Percentiles rank a stretch among this genome's conserved stretches.
These are phyloP conservation scores for Bemisia tabaci DNA, from an alignment of 1,140 invertebrate genomes.

Conservation along the genomic window DNA sequence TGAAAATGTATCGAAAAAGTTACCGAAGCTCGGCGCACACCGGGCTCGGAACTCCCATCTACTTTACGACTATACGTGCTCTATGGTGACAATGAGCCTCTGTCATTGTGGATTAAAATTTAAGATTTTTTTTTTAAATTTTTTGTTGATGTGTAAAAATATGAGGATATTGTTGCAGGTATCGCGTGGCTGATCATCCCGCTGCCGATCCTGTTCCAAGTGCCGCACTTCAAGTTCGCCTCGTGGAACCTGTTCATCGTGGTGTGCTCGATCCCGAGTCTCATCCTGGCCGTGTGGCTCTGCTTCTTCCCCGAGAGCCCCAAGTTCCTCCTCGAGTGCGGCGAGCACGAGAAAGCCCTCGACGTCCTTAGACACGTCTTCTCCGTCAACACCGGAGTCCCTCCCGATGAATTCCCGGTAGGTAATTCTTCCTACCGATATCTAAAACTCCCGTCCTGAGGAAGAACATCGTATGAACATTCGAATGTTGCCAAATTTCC, in stretches of 20 bases:
- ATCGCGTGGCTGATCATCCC: conserved; percentile 61
- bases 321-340: conserved; percentile 64
- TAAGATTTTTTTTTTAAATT: no score
- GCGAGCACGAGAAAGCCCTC: conserved; percentile 54
- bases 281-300: conserved; percentile 47
- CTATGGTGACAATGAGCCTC: no score
- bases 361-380: conserved; percentile 52
- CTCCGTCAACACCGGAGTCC: conserved; percentile 49
- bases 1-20: no score
- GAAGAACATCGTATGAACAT: no score
- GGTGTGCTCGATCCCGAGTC: conserved; percentile 45
- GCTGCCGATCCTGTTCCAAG: conserved; percentile 38
- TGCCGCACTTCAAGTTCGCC: conserved; percentile 43
- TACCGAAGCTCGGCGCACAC: no score
- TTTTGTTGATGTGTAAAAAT: no score
- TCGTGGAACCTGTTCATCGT: conserved; percentile 64
- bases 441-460: no score
- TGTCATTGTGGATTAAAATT: no score
- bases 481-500: no score
- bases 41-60: no score
- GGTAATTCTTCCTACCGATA: conserved; percentile 22
- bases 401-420: conserved; percentile 50
- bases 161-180: conserved; percentile 40
- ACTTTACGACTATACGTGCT: no score
- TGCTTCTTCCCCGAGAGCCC: conserved; percentile 72